Evolutionary conservation across 2,888 invertebrate genomes (phyloP).

Genomic region (Spodoptera exigua): DNA sequence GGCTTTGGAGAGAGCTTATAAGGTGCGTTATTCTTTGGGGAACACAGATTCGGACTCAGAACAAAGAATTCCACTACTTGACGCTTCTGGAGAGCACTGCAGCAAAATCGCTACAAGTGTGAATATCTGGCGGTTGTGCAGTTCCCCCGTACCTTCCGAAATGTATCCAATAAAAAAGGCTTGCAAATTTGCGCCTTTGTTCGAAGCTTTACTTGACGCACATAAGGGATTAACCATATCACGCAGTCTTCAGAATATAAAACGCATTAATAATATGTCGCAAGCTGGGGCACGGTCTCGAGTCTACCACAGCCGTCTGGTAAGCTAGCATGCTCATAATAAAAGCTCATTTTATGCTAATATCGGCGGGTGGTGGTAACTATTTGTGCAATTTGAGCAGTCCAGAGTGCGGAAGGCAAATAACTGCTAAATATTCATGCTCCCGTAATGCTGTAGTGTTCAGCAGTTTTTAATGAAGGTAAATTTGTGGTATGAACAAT

Average conservation of each 20-base stretch:
- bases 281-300: constrained; percentile 16
- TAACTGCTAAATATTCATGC: constrained; percentile 59
- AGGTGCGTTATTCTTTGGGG: too few species aligned
- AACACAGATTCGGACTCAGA: too few species aligned
- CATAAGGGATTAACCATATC: constrained; percentile 22
- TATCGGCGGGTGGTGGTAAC: constrained; percentile 53
- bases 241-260: constrained; percentile 44
- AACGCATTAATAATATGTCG: constrained; percentile 44
- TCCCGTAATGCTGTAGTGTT: constrained; percentile 34
- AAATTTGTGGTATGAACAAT: constrained; percentile 33
- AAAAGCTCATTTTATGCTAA: constrained; percentile 76
- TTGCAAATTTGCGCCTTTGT: too few species aligned
- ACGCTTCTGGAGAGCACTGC: too few species aligned
- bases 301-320: constrained; percentile 39
- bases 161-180: too few species aligned
- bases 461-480: constrained; percentile 36
- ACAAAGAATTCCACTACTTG: too few species aligned
- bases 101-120: too few species aligned
- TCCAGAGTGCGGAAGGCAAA: constrained; percentile 53
- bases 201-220: constrained; percentile 2
- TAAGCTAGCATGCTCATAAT: constrained; percentile 53
- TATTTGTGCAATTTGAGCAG: constrained; percentile 68
- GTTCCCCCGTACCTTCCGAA: too few species aligned
- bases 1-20: too few species aligned
- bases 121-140: too few species aligned